Percentiles rank a stretch among this genome's conserved stretches.
phyloP scores from a whole-genome alignment of 2,113 vertebrate genomes.

The Hemicordylus capensis region DNA sequence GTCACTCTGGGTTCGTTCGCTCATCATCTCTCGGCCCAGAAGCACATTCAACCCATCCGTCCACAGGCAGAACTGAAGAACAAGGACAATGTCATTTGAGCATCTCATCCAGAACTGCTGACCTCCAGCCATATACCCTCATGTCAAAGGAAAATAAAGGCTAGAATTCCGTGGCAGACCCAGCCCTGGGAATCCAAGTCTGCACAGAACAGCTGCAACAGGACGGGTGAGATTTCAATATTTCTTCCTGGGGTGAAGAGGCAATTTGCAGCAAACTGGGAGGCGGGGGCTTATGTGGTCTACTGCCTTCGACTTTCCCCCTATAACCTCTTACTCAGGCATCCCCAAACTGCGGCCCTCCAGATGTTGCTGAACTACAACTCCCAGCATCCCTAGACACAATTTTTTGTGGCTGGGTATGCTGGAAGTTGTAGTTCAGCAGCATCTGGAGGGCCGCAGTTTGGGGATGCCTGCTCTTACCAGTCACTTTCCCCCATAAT shows the following conservation, averaged over 20 bases:
- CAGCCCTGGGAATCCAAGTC: too few relatives aligned
- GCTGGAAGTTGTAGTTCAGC: too few relatives aligned
- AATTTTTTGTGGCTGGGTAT: too few relatives aligned
- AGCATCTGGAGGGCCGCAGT: too few relatives aligned
- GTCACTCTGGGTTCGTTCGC: constrained; percentile 90
- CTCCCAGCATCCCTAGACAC: too few relatives aligned
- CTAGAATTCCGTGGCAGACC: too few relatives aligned
- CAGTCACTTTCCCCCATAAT: neutral
- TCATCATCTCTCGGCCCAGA: constrained; percentile 90
- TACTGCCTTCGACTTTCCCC: neutral
- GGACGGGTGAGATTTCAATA: too few relatives aligned
- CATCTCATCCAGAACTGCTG: neutral
- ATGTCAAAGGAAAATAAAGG: too few relatives aligned
- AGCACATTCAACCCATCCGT: constrained; percentile 91
- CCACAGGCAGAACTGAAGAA: constrained; percentile 92
- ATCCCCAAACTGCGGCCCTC: too few relatives aligned
- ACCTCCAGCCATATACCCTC: neutral
- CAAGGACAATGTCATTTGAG: neutral
- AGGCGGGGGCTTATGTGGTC: neutral
- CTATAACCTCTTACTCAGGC: neutral
- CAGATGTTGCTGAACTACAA: too few relatives aligned
- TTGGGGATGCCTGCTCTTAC: too few relatives aligned
- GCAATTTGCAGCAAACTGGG: neutral
- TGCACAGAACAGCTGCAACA: too few relatives aligned
- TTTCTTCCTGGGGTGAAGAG: neutral